Base-by-base conservation (phyloP, 2,113 vertebrate genomes). In the Bufo bufo region DNA sequence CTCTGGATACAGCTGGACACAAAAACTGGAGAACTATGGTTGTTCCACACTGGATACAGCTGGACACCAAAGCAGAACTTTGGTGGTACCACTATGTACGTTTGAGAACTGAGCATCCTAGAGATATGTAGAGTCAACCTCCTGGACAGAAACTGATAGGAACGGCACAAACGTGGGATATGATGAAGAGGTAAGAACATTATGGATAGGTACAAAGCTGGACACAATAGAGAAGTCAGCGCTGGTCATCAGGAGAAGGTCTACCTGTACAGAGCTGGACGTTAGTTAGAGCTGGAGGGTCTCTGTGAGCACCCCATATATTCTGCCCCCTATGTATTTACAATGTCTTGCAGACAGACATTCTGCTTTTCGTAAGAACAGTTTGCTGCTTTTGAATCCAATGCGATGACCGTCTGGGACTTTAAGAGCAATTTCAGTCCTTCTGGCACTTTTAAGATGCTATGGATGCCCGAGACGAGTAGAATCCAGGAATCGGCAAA, bases 401-500 rank as follows among this genome's bases (percentile, higher is more conserved):
- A 88, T 87, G 91, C 89, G 87, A 92, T 86, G 82, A 84, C 19
- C 20, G 88, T 63, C 78, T 0, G 7, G 69, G 90, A 84, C 92
- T 89, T 88, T 85, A 91, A 90, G 91, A 91, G 93, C 91, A 86
- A 91, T 33, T 20, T 83, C 90, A 89, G 83, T 7, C 82, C 6
- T 69, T 84, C 23, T 16, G 74, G 61, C 4, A 83, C 86, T 82
- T 94, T 91, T 87, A 90, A 52, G 87, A 95, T 0, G 94, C 94
- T 91, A 95, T 92, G 23, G 96, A 87, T 8, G 96, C 93, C 95
- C 98, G 85, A 47, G 95, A 96, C 0, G 97, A 93, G 94, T 98
- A 99, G 96, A 99, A 98, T 71, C 99, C 97, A 0, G 98, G 98
- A 90, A 99, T 97, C 0, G 97, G 97, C 82, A 99, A 93, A 49